Evolutionary conservation across 1,140 invertebrate species (phyloP), one percentile per base, ranked within the genome.

Genomic region (Andricus grossulariae): DNA sequence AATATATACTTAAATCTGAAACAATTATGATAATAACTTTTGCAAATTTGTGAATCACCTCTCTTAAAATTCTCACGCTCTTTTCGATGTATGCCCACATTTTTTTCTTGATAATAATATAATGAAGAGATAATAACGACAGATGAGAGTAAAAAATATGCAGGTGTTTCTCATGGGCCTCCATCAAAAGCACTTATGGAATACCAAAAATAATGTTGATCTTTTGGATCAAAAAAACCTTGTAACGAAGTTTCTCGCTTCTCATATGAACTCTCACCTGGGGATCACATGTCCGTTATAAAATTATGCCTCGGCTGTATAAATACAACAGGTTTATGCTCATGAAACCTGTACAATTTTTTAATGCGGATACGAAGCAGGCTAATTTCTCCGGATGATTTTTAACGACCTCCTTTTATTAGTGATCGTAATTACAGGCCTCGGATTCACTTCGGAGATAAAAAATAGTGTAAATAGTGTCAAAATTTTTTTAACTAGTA

Each of bases 271-370:
- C 57, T 32, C 57, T 45, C 39, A 45, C 21, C 32, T 13, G 3
- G 15, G 57, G 32, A 60, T 60, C 21, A 60, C 57, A 60, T 15
- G 21, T 32, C 11, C 25, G 57, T 60, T 60, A 32, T 60, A 60
- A 60, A 60, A 60, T 60, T 60, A 32, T 60, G 21, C 57, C 21
- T 13, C 21, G 57, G 21, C 21, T 32, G 57, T 32, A 60, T 60
- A 55, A 55, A 60, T 60, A 60, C 57, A 60, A 60, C 21, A 60
- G 57, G 21, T 60, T 60, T 60, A 60, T 60, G 57, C 25, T 6
- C 57, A 60, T 39, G 57, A 16, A 60, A 60, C 57, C 21, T 60
- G 57, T 19, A 21, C 18, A 21, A 55, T 55, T n/a, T 55, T 55
- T 55, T 12, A n/a, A 55, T 21, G 18, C 10, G 57, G 57, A 60